A percentile compares a stretch with the other conserved stretches of the same genome.
Conservation (phyloP, 2,888 invertebrate genomes). For the Caenorhabditis plicata region DNA sequence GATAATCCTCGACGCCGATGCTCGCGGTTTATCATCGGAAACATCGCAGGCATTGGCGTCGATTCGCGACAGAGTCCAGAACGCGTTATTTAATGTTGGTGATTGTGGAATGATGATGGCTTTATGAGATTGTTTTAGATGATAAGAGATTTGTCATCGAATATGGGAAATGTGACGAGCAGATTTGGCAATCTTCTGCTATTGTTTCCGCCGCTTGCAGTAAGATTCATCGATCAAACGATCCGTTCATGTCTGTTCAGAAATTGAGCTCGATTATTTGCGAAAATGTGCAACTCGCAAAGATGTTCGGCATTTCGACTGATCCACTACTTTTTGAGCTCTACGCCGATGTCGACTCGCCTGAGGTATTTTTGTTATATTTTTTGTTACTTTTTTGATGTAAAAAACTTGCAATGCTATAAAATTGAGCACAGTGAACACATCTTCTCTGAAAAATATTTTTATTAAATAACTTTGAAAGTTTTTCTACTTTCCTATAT, state of each 20-base stretch:
- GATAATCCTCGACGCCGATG: conserved; percentile 56
- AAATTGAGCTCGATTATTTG: conserved; percentile 56
- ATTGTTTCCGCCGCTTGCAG: conserved; percentile 58
- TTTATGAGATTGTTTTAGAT: conserved; percentile 25
- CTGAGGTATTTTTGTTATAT: conserved; percentile 14
- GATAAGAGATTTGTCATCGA: conserved; percentile 46
- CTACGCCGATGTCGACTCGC: conserved; percentile 42
- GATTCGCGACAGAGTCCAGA: conserved; percentile 56
- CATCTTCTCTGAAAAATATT: not conserved
- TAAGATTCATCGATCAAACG: conserved; percentile 7
- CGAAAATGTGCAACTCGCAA: conserved; percentile 61
- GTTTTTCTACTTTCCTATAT: not conserved
- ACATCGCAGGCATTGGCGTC: conserved; percentile 37
- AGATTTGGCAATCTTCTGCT: conserved; percentile 60
- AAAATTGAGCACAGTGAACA: not conserved
- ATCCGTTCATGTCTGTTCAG: too few relatives aligned
- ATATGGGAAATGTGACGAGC: conserved; percentile 49
- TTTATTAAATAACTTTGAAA: not conserved
- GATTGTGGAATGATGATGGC: not conserved
- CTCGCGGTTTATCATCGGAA: conserved; percentile 26
- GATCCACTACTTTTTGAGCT: conserved; percentile 59
- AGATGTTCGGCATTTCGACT: conserved; percentile 59
- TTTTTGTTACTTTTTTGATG: not conserved
- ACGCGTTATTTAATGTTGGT: conserved; percentile 51
- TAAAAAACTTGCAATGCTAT: not conserved